A percentile compares a stretch with the other conserved stretches of the same genome.
Conservation (phyloP, 2,113 vertebrate species). For the Turnix velox region DNA sequence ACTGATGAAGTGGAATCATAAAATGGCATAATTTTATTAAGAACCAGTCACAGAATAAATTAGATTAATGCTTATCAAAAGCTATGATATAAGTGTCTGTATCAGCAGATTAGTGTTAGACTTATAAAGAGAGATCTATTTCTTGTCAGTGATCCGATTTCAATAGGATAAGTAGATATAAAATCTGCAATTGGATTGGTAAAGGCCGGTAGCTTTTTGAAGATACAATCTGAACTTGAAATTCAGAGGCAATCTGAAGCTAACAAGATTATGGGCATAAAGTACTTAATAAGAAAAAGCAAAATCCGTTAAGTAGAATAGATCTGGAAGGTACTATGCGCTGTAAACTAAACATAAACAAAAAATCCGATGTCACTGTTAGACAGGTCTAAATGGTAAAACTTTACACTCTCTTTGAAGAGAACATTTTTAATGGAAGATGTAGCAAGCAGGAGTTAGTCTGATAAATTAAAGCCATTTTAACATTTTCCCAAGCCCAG, state of each 20-base stretch:
- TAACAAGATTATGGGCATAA: background rate
- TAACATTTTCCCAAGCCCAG: background rate
- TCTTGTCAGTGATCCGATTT: background rate
- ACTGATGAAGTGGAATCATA: background rate
- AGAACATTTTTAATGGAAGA: background rate
- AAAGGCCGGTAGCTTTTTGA: background rate
- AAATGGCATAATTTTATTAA: background rate
- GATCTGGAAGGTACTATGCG: background rate
- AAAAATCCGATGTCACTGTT: background rate
- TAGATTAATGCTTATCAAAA: background rate
- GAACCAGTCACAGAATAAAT: background rate
- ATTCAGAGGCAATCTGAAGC: background rate
- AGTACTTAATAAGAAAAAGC: background rate
- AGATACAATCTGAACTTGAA: background rate
- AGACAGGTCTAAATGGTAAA: background rate
- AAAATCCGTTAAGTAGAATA: background rate
- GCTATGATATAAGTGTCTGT: background rate
- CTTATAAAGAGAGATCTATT: background rate
- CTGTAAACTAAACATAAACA: background rate
- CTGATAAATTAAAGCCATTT: background rate
- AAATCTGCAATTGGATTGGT: background rate
- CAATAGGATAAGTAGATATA: background rate
- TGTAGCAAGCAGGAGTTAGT: background rate
- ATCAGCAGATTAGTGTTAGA: background rate
- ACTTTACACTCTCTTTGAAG: background rate